phyloP scores from a whole-genome alignment of 1,140 invertebrate species.

The Nasonia longicornis region DNA sequence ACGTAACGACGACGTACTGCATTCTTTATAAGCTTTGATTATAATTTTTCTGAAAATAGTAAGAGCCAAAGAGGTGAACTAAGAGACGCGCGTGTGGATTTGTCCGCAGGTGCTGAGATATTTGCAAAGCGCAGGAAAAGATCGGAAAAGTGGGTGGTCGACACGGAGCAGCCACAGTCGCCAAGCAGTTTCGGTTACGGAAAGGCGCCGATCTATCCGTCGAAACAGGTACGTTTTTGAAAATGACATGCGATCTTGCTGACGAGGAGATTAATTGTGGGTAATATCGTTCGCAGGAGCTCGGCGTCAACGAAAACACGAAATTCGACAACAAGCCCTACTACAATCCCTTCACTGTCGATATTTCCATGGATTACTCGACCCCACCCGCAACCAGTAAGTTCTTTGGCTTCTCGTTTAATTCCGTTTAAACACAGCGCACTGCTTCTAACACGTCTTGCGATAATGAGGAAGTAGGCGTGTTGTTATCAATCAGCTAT shows the following conservation, averaged over 20 bases:
- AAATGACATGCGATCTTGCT: neutral
- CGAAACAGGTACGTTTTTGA: conserved; percentile 53
- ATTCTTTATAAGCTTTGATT: too few species aligned
- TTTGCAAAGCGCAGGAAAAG: conserved; percentile 89
- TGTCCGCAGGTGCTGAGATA: conserved; percentile 79
- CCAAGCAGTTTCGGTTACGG: conserved; percentile 51
- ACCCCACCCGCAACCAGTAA: conserved; percentile 55
- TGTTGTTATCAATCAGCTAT: too few species aligned
- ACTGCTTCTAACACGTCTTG: neutral
- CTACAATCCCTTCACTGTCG: conserved; percentile 61
- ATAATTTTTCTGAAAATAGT: too few species aligned
- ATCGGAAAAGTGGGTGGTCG: conserved; percentile 89
- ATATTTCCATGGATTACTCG: conserved; percentile 55
- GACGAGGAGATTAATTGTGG: neutral
- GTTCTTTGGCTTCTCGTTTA: conserved; percentile 9
- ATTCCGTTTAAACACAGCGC: neutral
- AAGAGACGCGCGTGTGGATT: neutral
- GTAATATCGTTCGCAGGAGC: conserved; percentile 24
- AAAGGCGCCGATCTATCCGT: conserved; percentile 53
- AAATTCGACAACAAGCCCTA: conserved; percentile 56
- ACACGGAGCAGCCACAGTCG: conserved; percentile 72
- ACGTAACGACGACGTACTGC: too few species aligned
- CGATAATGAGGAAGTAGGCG: too few species aligned
- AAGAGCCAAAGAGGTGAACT: too few species aligned
- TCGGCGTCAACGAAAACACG: conserved; percentile 35